These are phyloP conservation scores for Anhinga anhinga DNA, from an alignment of 2,113 vertebrate genomes.

Conservation along the genomic window DNA sequence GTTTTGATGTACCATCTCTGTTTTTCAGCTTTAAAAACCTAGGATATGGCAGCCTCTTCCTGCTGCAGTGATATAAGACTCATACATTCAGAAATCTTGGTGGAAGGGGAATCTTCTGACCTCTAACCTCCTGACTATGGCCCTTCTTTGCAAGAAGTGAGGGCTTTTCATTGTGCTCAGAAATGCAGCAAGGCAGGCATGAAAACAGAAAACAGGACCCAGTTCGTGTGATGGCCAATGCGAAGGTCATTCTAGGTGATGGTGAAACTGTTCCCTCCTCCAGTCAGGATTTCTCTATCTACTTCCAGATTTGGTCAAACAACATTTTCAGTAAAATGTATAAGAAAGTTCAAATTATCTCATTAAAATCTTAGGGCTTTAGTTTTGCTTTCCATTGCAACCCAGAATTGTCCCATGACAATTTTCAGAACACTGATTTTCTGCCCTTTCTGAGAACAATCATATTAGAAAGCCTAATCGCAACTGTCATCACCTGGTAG, in stretches of 20 bases:
- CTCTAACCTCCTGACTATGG: background rate
- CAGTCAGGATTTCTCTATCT: background rate
- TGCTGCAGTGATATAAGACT: background rate
- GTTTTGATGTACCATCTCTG: background rate
- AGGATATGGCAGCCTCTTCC: accelerated
- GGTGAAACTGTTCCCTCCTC: background rate
- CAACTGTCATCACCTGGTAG: background rate
- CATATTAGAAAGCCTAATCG: background rate
- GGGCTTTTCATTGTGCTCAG: background rate
- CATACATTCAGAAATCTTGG: background rate
- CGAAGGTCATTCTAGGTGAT: background rate
- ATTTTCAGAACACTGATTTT: background rate
- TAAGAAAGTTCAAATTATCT: background rate
- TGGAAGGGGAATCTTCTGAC: background rate
- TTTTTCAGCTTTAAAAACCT: background rate
- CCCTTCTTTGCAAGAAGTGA: background rate
- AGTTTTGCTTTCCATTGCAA: background rate
- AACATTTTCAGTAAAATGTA: background rate
- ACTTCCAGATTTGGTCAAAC: background rate
- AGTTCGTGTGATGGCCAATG: accelerated
- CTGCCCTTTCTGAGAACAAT: background rate
- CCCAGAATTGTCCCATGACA: background rate
- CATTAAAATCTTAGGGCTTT: background rate
- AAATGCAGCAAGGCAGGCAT: background rate
- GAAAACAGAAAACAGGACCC: background rate